Percentiles rank a stretch among this genome's conserved stretches.
Evolutionary conservation across 2,888 invertebrate species (phyloP).

Genomic region (Euclidia mi): DNA sequence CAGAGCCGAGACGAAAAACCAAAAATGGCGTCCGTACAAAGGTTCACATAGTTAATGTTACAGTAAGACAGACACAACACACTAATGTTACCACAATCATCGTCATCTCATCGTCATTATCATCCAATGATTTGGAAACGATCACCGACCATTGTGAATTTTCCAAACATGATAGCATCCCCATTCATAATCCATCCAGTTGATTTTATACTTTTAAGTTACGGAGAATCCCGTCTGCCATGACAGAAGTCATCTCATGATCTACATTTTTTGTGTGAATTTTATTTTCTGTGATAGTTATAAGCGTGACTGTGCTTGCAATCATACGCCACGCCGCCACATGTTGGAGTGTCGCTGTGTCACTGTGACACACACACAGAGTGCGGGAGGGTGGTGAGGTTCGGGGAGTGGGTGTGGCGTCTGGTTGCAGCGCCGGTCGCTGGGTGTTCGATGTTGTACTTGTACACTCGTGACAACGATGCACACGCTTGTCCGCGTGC

Average conservation of each 20-base stretch:
- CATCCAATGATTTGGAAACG: constrained; percentile 48
- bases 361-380: too few species aligned
- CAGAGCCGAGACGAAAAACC: constrained; percentile 40
- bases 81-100: constrained; percentile 77
- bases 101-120: constrained; percentile 70
- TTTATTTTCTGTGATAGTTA: constrained; percentile 79
- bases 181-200: constrained; percentile 64
- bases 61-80: constrained; percentile 81
- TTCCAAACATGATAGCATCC: constrained; percentile 51
- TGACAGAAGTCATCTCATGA: constrained; percentile 79
- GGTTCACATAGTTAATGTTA: constrained; percentile 53
- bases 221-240: constrained; percentile 66
- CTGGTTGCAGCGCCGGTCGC: constrained; percentile 65
- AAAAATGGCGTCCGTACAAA: constrained; percentile 31
- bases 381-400: too few species aligned
- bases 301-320: constrained; percentile 77
- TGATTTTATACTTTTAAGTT: constrained; percentile 70
- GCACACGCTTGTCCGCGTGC: constrained; percentile 76
- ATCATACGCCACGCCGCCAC: constrained; percentile 66
- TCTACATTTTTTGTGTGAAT: constrained; percentile 81
- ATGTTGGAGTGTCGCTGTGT: too few species aligned
- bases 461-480: constrained; percentile 81
- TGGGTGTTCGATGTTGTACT: constrained; percentile 88
- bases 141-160: constrained; percentile 54
- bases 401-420: constrained; percentile 41